Evolutionary conservation across 64 coral and sea anemone genomes (phyloP), one percentile per base, ranked within the genome.

Genomic region (Montipora capricornis): DNA sequence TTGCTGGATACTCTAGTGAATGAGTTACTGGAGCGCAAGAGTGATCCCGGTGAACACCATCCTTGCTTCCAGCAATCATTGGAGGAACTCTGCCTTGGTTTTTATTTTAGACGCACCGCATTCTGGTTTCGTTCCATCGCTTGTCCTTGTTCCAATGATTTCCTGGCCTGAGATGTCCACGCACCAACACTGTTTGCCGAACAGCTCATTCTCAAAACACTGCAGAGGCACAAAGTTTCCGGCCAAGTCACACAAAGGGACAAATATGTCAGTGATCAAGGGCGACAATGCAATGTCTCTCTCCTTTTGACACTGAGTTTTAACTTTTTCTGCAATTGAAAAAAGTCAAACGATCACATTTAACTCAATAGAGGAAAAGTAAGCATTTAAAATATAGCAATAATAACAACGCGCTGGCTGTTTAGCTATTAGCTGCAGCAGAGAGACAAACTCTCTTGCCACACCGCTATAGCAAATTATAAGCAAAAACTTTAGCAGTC

Each of bases 111-210:
- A 81, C 67, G 80, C 66, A 98, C 96, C 89, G 57, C 96, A 98
- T 80, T 19, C 61, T 12, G 89, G 93, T 69, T 45, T 83, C 4
- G 89, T 73, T 55, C 83, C 96, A 48, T 93, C 87, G 37, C 74
- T 80, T 12, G 61, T 66, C 60, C 92, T 83, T 7, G 96, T 89
- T 75, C 96, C 96, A n/a, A 87, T 89, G 68, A 98, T 95, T 75
- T 98, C 92, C 51, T 98, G 96, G 24, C 96, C 96, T 1, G 89
- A 85, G 6, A 17, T 89, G 19, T 98, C 96, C 44, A 98, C 96
- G 47, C 96, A 98, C 96, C 96, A 98, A 48, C 96, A 98, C 70
- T 98, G 96, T 57, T 94, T 98, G 5, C 89, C 83, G 84, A 95
- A 94, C 26, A 44, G 87, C 4, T 89, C 85, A 37, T 95, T 89